phyloP scores from a whole-genome alignment of 2,797 vertebrate species.

The Monodelphis domestica region DNA sequence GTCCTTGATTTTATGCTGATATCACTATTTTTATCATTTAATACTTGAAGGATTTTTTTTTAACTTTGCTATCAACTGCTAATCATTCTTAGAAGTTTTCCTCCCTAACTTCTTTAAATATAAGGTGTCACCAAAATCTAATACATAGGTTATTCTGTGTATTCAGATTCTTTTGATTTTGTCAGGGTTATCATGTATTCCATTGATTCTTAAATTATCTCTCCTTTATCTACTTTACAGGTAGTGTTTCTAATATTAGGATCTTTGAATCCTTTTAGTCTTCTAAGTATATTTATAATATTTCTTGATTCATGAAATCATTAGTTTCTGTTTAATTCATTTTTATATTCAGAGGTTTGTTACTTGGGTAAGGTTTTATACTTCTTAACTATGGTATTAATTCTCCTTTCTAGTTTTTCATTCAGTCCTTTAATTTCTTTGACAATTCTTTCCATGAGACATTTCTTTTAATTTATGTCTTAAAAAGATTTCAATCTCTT shows the following conservation, averaged over 20 bases:
- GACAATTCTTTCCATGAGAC: background rate
- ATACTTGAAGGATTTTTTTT: background rate
- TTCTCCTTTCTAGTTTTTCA: background rate
- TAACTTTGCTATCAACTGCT: too few relatives aligned
- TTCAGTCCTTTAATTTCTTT: background rate
- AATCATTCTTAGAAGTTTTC: too few relatives aligned
- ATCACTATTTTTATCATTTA: background rate
- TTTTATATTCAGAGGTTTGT: background rate
- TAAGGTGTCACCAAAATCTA: background rate
- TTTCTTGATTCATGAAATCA: background rate
- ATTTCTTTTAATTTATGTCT: background rate
- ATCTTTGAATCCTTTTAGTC: background rate
- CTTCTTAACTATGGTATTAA: background rate
- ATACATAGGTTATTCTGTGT: background rate
- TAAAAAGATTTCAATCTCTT: background rate
- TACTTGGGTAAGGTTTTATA: background rate
- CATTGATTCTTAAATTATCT: background rate
- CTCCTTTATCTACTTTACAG: background rate
- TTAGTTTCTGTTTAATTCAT: background rate
- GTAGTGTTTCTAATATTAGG: background rate
- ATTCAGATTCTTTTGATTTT: background rate
- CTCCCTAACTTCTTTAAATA: background rate
- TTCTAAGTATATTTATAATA: background rate
- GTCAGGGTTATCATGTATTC: background rate
- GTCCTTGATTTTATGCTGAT: background rate